These are phyloP conservation scores for Euborellia annulipes DNA, from an alignment of 1,140 invertebrate genomes.

Conservation along the genomic window DNA sequence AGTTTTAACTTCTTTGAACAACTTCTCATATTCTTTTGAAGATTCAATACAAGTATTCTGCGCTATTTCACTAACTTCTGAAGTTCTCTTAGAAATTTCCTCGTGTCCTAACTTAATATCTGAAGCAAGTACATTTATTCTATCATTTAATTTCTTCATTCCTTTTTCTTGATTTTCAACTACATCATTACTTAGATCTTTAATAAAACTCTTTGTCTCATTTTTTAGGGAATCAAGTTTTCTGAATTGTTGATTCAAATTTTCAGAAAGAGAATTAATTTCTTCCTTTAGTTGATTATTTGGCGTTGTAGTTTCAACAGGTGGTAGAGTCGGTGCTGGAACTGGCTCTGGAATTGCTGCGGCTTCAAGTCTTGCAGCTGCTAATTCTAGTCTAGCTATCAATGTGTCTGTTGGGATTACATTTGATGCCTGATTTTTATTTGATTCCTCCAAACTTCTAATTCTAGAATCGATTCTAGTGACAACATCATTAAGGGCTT, in stretches of 20 bases:
- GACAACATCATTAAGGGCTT: conserved; percentile 20
- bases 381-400: background rate
- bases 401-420: background rate
- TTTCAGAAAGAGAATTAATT: conserved; percentile 18
- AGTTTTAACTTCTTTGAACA: conserved; percentile 34
- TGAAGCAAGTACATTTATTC: conserved; percentile 26
- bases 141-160: conserved; percentile 12
- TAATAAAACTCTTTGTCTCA: background rate
- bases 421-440: conserved; percentile 1
- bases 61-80: conserved; percentile 33
- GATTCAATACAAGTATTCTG: conserved; percentile 36
- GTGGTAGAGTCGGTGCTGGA: background rate
- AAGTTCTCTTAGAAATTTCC: conserved; percentile 34
- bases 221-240: background rate
- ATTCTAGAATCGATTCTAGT: conserved; percentile 15
- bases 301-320: background rate
- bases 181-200: conserved; percentile 11
- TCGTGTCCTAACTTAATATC: conserved; percentile 23
- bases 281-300: background rate
- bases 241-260: conserved; percentile 16
- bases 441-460: conserved; percentile 13
- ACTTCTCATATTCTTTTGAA: conserved; percentile 35
- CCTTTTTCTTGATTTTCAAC: conserved; percentile 9
- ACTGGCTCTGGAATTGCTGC: background rate
- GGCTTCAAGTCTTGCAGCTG: background rate